These are phyloP conservation scores for Cantharis flavilabris DNA, from an alignment of 2,888 invertebrate species.

Conservation along the genomic window DNA sequence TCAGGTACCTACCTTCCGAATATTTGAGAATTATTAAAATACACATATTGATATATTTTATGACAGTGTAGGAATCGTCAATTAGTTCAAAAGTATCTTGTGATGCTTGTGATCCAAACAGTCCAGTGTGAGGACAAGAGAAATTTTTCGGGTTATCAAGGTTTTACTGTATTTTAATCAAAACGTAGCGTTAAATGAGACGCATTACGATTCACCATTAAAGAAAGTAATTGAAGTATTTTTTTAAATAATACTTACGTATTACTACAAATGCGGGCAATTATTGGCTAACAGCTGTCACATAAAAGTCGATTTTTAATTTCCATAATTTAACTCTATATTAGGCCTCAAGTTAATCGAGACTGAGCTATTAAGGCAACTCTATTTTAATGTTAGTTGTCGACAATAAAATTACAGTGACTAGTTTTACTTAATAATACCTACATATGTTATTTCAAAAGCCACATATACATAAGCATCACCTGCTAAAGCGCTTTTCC, in stretches of 20 bases:
- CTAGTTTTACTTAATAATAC: slow-evolving; percentile 17
- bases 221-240: neutral
- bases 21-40: too few relatives aligned
- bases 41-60: too few relatives aligned
- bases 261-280: slow-evolving; percentile 10
- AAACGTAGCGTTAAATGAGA: neutral
- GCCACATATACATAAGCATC: slow-evolving; percentile 8
- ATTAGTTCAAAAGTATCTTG: too few relatives aligned
- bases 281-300: slow-evolving; percentile 18
- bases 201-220: neutral
- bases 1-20: too few relatives aligned
- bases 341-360: slow-evolving; percentile 20
- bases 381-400: slow-evolving; percentile 15
- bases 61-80: too few relatives aligned
- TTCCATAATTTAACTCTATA: slow-evolving; percentile 23
- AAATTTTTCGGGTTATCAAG: neutral
- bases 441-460: slow-evolving; percentile 16
- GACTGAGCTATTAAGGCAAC: slow-evolving; percentile 20
- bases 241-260: neutral
- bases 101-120: too few relatives aligned
- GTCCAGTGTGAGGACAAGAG: neutral
- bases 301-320: slow-evolving; percentile 18
- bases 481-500: slow-evolving; percentile 14
- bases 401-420: slow-evolving; percentile 6
- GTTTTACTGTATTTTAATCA: neutral